A percentile compares a stretch with the other conserved stretches of the same genome.
These are phyloP conservation scores for Upupa epops DNA, from an alignment of 2,113 vertebrate species.

Conservation along the genomic window DNA sequence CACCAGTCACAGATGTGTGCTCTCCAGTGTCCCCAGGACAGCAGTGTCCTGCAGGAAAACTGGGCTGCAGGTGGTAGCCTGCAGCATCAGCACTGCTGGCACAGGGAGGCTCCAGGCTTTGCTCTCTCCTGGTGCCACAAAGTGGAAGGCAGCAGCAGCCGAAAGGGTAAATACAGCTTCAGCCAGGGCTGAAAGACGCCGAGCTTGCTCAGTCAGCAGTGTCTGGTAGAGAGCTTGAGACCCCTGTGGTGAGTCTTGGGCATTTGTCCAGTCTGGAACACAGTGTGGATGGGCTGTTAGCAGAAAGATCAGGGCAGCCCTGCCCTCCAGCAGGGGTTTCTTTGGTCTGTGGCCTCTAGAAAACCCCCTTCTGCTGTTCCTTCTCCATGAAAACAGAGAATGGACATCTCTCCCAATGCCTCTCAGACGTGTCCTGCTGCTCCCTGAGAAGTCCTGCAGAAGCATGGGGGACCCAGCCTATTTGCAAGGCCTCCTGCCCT, in stretches of 20 bases:
- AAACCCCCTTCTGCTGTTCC: background rate
- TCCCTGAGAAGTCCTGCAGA: background rate
- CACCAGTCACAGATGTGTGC: background rate
- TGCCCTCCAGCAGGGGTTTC: background rate
- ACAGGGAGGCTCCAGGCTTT: constrained; percentile 24
- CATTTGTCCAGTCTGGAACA: background rate
- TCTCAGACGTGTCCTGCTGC: background rate
- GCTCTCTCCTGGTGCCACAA: constrained; percentile 1
- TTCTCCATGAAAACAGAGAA: background rate
- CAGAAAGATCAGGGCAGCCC: background rate
- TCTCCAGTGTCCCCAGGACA: background rate
- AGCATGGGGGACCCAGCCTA: accelerated
- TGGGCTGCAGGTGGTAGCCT: background rate
- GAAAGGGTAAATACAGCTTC: constrained; percentile 42
- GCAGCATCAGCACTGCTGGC: constrained; percentile 34
- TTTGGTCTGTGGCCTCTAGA: background rate
- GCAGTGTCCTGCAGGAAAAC: background rate
- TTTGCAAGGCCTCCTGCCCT: background rate
- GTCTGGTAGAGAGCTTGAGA: background rate
- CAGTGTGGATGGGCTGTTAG: background rate
- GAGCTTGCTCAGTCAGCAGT: constrained; percentile 28
- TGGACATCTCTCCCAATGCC: background rate
- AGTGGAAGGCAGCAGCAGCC: constrained; percentile 43
- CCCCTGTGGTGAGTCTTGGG: background rate
- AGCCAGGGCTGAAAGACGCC: background rate